Evolutionary conservation across 2,797 vertebrate species (phyloP), one percentile per base, ranked within the genome.

Genomic region (Coluber constrictor): DNA sequence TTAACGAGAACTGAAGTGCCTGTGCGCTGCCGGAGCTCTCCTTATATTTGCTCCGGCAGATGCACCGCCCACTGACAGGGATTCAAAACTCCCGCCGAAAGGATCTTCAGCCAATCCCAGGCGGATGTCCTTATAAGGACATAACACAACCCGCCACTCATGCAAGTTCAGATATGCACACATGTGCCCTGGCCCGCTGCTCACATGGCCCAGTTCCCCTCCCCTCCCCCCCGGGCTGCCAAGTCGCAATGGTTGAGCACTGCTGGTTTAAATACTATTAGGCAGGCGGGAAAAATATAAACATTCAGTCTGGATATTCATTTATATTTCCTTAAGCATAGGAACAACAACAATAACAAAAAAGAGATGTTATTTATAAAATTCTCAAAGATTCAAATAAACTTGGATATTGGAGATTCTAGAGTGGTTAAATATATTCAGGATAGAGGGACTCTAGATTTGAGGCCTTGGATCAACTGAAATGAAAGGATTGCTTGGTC

Each of bases 141-240:
- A n/a, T n/a, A n/a, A n/a, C n/a, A n/a, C n/a, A n/a, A n/a, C 25
- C 9, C 60, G 27, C 25, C 25, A 9, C 23, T 1, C 60, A 61
- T 10, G 9, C 25, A 61, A 27, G 25, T 61, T 61, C 8, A 61
- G 25, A 25, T 27, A 9, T 9, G 23, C 3, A 8, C 25, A 1
- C 23, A 3, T 61, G 9, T 0, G 1, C 25, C 9, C 60, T 27
- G 25, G 60, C 25, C 60, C 3, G 0, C 5, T n/a, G 29, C 2
- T 70, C n/a, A 18, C 7, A 15, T 1, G 15, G n/a, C 15, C 66
- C 4, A 1, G 2, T 70, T 32, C n/a, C n/a, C 66, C 15, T 18
- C n/a, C 8, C 15, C 15, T 1, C 6, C 2, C 13, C 12, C 5
- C 63, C 3, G 63, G 66, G 66, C 66, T 32, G n/a, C n/a, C 66